Conservation (phyloP, 2,888 invertebrate species). For the Netelia fuscicornis region DNA sequence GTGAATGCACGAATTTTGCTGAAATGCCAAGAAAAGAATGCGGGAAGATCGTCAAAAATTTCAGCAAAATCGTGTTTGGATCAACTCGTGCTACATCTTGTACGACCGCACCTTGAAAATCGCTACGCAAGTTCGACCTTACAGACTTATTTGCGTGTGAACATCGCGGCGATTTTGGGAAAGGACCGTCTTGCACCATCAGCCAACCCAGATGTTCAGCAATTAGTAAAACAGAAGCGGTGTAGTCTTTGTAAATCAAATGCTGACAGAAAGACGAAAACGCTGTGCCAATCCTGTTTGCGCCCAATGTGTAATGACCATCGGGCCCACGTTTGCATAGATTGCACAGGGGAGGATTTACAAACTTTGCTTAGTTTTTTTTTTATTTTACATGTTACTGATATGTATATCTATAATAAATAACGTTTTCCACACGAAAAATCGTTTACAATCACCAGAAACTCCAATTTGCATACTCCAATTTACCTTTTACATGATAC, state of each 20-base stretch:
- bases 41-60: slow-evolving; percentile 4
- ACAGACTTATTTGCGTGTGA: slow-evolving; percentile 13
- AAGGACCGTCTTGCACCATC: slow-evolving; percentile 4
- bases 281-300: background rate
- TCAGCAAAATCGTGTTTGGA: slow-evolving; percentile 22
- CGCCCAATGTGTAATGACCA: background rate
- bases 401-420: slow-evolving; percentile 2
- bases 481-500: background rate
- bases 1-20: slow-evolving; percentile 68
- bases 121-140: slow-evolving; percentile 13
- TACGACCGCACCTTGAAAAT: slow-evolving; percentile 9
- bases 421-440: slow-evolving; percentile 3
- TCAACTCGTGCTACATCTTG: slow-evolving; percentile 19
- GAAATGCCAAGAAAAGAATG: slow-evolving; percentile 40
- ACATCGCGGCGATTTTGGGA: slow-evolving; percentile 19
- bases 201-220: background rate
- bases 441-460: slow-evolving; percentile 1
- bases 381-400: background rate
- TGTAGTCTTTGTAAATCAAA: background rate
- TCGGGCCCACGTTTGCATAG: background rate
- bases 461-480: background rate
- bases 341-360: background rate
- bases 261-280: background rate
- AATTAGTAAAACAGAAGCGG: background rate
- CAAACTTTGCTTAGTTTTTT: too few relatives aligned